Percentiles rank a stretch among this genome's conserved stretches.
Conservation (phyloP, 2,113 vertebrate genomes). For the Circaetus cinerascens region DNA sequence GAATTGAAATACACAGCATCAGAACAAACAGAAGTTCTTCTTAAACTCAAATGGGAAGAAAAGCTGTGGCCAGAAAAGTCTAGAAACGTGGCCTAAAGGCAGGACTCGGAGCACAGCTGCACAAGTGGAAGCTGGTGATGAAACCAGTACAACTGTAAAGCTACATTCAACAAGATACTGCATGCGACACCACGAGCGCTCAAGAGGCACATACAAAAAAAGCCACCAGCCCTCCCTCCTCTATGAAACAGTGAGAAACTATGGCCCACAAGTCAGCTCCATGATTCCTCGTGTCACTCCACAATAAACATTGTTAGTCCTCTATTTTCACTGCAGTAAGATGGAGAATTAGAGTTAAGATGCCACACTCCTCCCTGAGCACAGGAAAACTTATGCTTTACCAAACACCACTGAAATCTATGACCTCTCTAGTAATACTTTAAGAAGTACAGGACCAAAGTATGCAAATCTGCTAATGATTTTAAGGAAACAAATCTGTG, state of each 20-base stretch:
- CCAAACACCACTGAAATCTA: not conserved
- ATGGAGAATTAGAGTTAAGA: not conserved
- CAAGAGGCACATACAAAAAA: not conserved
- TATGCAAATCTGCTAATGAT: not conserved
- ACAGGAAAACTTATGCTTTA: not conserved
- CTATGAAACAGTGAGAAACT: not conserved
- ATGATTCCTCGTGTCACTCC: rapidly evolving
- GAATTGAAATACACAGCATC: not conserved
- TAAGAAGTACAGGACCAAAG: not conserved
- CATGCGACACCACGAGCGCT: not conserved
- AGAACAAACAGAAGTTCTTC: not conserved
- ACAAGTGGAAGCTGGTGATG: not conserved
- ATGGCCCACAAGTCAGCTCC: not conserved
- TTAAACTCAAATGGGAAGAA: not conserved
- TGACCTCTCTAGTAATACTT: not conserved
- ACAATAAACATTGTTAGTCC: not conserved
- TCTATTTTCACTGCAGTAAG: not conserved
- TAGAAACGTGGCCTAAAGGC: not conserved
- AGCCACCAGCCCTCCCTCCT: not conserved
- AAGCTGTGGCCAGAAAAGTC: not conserved
- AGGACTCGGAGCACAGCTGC: not conserved
- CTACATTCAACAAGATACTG: not conserved
- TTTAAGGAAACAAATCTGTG: not conserved
- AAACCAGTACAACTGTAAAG: not conserved
- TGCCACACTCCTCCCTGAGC: not conserved